Conservation (phyloP, 2,113 vertebrate genomes). For the Tor tambroides region DNA sequence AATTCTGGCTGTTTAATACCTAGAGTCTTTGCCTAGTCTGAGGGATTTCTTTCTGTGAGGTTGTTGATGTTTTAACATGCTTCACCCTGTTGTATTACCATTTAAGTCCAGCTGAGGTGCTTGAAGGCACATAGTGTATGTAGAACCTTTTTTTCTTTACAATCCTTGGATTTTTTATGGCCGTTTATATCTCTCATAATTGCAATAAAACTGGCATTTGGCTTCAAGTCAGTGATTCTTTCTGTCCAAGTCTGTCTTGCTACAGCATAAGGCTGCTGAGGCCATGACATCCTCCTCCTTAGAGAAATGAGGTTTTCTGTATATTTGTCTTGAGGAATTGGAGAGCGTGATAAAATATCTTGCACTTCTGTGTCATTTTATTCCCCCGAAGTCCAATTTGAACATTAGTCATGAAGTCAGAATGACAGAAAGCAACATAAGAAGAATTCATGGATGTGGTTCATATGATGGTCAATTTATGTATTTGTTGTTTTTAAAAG, state of each 20-base stretch:
- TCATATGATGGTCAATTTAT: no score
- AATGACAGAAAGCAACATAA: no score
- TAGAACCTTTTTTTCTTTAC: not conserved
- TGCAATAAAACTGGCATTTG: not conserved
- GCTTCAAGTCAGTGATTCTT: not conserved
- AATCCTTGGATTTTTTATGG: not conserved
- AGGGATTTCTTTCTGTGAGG: constrained; percentile 1
- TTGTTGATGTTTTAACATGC: not conserved
- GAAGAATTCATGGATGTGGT: no score
- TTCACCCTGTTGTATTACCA: not conserved
- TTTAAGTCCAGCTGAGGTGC: constrained; percentile 7
- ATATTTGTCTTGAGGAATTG: not conserved
- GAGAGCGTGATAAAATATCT: not conserved
- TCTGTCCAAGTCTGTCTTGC: not conserved
- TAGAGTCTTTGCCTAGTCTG: not conserved
- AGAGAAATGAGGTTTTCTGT: not conserved
- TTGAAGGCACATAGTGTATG: not conserved
- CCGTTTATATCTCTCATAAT: not conserved
- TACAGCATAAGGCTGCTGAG: no score
- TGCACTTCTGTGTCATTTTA: not conserved
- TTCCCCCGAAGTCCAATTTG: not conserved
- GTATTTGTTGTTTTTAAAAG: no score
- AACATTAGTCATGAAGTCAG: not conserved
- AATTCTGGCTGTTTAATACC: not conserved
- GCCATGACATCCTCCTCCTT: not conserved